A percentile compares a stretch with the other conserved stretches of the same genome.
Conservation (phyloP, 2,888 invertebrate species). For the Polyommatus iphigenia region DNA sequence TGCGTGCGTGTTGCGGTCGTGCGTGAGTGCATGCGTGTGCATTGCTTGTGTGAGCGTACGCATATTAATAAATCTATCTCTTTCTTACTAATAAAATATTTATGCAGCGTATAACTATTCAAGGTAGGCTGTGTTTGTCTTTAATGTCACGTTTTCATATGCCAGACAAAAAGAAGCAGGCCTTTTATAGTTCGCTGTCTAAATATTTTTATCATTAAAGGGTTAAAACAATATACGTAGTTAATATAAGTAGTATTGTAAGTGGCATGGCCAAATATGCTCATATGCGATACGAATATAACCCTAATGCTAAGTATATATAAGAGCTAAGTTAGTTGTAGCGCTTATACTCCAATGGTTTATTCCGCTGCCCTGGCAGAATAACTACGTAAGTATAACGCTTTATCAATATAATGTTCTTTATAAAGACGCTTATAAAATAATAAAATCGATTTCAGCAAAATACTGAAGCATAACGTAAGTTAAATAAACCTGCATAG, state of each 20-base stretch:
- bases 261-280: constrained; percentile 28
- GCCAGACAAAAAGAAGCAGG: neutral
- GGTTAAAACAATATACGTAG: neutral
- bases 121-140: neutral
- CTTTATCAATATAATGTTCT: constrained; percentile 23
- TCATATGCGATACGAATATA: constrained; percentile 13
- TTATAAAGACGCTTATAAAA: constrained; percentile 4
- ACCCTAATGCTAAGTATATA: constrained; percentile 13
- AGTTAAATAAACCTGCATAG: constrained; percentile 17
- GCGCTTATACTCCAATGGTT: constrained; percentile 30
- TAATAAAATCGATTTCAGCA: constrained; percentile 15
- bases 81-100: neutral
- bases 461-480: constrained; percentile 23
- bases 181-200: neutral
- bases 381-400: constrained; percentile 54
- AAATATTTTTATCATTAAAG: neutral
- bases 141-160: neutral
- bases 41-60: neutral
- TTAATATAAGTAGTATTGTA: neutral
- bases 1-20: neutral
- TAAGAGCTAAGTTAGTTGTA: constrained; percentile 29
- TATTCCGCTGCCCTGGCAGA: constrained; percentile 44
- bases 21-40: constrained; percentile 4
- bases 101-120: neutral
- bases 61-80: neutral